Evolutionary conservation across 2,888 invertebrate species (phyloP), one percentile per base, ranked within the genome.

Genomic region (Eupeodes luniger): DNA sequence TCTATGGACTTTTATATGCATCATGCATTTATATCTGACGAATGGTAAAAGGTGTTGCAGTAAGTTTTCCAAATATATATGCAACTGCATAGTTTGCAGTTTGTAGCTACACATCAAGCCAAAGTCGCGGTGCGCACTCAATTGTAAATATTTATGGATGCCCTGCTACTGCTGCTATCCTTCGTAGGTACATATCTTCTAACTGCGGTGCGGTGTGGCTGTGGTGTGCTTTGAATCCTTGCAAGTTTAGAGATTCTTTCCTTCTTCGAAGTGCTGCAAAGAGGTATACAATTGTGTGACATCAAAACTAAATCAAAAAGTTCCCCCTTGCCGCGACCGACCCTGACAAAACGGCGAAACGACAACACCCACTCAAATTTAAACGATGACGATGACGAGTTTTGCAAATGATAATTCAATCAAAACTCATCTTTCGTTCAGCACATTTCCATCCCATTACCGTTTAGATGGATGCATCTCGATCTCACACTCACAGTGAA

Each of bases 381-480:
- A 69, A 53, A 27, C 51, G 49, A 67, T 67, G 67, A 67, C 36
- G 51, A 14, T 66, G 69, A 81, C 67, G 61, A 81, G 80, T 84
- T 76, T 72, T 67, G 16, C 67, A 69, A 77, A 77, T 77, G 76
- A 80, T 87, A 87, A 80, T 80, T 84, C 77, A 85, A 88, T 85
- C 85, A 75, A 78, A 78, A 81, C 84, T 84, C 87, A 84, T 74
- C 64, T 87, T 80, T 81, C 66, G 53, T 77, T 80, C 67, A 36
- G 61, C 72, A 74, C 61, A 72, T 84, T 67, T 80, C 72, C 67
- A 81, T 55, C 36, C 79, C 82, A 86, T 86, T 85, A 78, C 47
- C 49, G 12, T 36, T 40, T 11, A 53, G 57, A 77, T 67, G 67
- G 66, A 76, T 76, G 64, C 64, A 64, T 55, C 36, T 36, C 12